Evolutionary conservation across 1,140 invertebrate genomes (phyloP), one percentile per base, ranked within the genome.

Genomic region (Leptoteleia sp.): DNA sequence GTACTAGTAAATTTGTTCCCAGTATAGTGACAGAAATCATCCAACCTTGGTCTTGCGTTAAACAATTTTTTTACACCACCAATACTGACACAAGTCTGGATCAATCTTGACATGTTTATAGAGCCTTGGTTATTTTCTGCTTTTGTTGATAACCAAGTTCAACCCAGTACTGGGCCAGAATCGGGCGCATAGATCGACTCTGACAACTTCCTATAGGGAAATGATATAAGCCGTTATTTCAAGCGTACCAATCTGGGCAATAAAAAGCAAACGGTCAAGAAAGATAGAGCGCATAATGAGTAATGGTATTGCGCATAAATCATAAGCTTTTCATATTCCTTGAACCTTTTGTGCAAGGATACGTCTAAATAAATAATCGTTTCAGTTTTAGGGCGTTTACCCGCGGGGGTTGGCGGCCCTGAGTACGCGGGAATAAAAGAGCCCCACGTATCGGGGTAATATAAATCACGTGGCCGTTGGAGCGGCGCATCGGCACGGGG

Each of bases 291-390:
- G 5, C 12, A 16, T 50, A 50, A 64, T 50, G 45, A 50, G 45
- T 64, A 64, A 64, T 35, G 35, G 45, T 31, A 19, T 19, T 1
- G 13, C 3, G 42, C 59, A 50, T 64, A 64, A 55, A 67, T 65
- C 62, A 65, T 13, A 4, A 12, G 2, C 16, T 38, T 64, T 64
- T 64, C 31, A 50, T 50, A 50, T 40, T 48, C n/a, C 57, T 45
- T 45, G 33, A 64, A 50, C 9, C 59, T 64, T 64, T 64, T 64
- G 59, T 48, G 45, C 59, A 50, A 33, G 45, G n/a, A 64, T 64
- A 55, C 29, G 67, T 59, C 43, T 71, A 71, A 71, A 61, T 71
- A 71, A 72, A 54, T 54, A 72, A 72, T 54, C 37, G 55, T 62
- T 61, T 62, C 55, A 50, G 55, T 54, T 72, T 72, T 55, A 37